Percentiles rank a stretch among this genome's conserved stretches.
Evolutionary conservation across 2,113 vertebrate genomes (phyloP).

Genomic region (Sander vitreus): DNA sequence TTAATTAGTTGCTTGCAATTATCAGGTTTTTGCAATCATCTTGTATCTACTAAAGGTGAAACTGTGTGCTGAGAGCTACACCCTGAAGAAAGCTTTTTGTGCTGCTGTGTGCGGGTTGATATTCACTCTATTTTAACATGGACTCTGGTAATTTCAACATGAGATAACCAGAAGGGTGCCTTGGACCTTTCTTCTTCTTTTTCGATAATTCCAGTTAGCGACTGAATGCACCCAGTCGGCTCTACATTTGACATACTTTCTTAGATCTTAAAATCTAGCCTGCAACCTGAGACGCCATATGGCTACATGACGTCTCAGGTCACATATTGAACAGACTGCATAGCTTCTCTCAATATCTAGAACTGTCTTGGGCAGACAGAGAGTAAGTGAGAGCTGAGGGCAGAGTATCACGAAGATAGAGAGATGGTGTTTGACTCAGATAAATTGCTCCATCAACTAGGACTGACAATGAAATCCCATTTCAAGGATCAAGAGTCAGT

Average conservation of each 20-base stretch:
- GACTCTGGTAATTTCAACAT: no score
- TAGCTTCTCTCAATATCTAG: neutral
- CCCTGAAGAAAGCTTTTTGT: no score
- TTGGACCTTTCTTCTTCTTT: no score
- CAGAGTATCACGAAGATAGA: neutral
- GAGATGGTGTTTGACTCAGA: slow-evolving; percentile 2
- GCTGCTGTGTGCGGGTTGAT: no score
- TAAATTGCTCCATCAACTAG: slow-evolving; percentile 19
- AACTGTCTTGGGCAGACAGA: neutral
- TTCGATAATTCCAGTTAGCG: neutral
- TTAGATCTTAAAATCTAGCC: neutral
- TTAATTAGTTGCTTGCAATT: no score
- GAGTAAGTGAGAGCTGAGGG: neutral
- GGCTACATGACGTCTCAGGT: neutral
- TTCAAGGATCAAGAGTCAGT: slow-evolving; percentile 21
- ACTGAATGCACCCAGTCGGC: neutral
- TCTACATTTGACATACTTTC: neutral
- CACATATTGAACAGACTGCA: neutral
- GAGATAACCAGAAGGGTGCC: no score
- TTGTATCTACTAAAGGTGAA: no score
- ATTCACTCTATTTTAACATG: no score
- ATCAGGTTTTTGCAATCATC: no score
- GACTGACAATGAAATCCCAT: slow-evolving; percentile 9
- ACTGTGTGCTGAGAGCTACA: no score
- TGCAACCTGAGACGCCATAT: neutral